Base-by-base conservation (phyloP, 37 sponge, comb jelly and placozoan species). In the Eunapius fragilis region DNA sequence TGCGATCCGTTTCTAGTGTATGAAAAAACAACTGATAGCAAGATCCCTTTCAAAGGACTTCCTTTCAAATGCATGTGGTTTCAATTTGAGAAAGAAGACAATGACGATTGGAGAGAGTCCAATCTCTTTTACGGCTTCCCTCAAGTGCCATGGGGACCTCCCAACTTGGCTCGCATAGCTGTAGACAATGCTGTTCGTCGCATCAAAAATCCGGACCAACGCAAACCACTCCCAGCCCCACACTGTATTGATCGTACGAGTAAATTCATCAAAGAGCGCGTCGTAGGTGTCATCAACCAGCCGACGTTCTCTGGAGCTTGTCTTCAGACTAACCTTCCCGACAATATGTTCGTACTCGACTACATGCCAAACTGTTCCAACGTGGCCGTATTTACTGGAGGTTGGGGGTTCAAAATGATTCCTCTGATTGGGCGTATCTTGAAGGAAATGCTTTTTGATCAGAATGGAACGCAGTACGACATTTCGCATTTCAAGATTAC, bases 61-160 rank as follows among this genome's bases (percentile, higher is more conserved):
- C 80, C 80, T 50, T 79, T 79, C 68, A 79, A 79, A 49, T 79
- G 80, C 48, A 79, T 79, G 80, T 79, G 80, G 80, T 79, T 79
- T 50, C 80, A 79, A 34, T 79, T 79, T 79, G 80, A 30, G 7
- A n/a, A 79, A 79, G 48, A 79, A 11, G 80, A 79, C 48, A 33
- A 49, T 58, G 9, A 50, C 4, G 67, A 50, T 49, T 33, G 31
- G 23, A 25, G 11, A 26, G 48, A 50, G 58, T 79, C 80, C 27
- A 79, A 79, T 49, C 80, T 79, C 67, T 79, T 79, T 67, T 79
- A 79, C 28, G 80, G 80, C 49, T 79, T 79, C 31, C 80, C 80
- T 58, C 48, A 30, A 6, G 67, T 79, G 67, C 80, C 80, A 26
- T 79, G 80, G 80, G 80, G 80, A 49, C 80, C 80, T 11, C 49